Base-by-base conservation (phyloP, 2,113 vertebrate genomes). In the Callospermophilus lateralis region DNA sequence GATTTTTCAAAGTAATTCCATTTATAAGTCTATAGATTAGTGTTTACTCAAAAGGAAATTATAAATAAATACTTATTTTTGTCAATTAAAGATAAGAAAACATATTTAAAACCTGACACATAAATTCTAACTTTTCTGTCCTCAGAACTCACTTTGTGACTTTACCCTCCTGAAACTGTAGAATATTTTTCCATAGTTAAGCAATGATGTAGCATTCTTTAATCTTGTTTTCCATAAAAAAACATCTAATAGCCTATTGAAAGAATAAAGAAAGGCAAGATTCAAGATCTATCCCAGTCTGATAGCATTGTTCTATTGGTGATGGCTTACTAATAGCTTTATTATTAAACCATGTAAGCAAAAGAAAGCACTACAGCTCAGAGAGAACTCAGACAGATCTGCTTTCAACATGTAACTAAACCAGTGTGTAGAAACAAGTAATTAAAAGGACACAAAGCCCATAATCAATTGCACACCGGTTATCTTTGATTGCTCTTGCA, bases 401-500 rank as follows among this genome's bases (percentile, higher is more conserved):
- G 80, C 97, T 98, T 99, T 98, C 98, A 98, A 97, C 80, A 67
- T 97, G 97, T 98, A 98, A 98, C 98, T 96, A 97, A 98, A 98
- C 97, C 98, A 95, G 96, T 97, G 96, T 98, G 98, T 98, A 98
- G 98, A 98, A 98, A 98, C 98, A 98, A 98, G 98, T 98, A 99
- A 99, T 98, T 98, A 98, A 98, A 98, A 98, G 97, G 97, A 97
- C 97, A 98, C 97, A 98, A 98, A 98, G 98, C 97, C 98, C 97
- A 8, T 98, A 99, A 99, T 99, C 98, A 98, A 98, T 98, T 98
- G 98, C 83, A 63, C 95, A 98, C 93, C 93, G 89, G 98, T 99
- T 99, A 99, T 98, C 98, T 99, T 98, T 98, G 98, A 98, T 98
- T 98, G 98, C 98, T 98, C 98, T 98, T 98, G 98, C 98, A 98